phyloP scores from a whole-genome alignment of 2,113 vertebrate species.

The Cyphomyrus plagiostoma region DNA sequence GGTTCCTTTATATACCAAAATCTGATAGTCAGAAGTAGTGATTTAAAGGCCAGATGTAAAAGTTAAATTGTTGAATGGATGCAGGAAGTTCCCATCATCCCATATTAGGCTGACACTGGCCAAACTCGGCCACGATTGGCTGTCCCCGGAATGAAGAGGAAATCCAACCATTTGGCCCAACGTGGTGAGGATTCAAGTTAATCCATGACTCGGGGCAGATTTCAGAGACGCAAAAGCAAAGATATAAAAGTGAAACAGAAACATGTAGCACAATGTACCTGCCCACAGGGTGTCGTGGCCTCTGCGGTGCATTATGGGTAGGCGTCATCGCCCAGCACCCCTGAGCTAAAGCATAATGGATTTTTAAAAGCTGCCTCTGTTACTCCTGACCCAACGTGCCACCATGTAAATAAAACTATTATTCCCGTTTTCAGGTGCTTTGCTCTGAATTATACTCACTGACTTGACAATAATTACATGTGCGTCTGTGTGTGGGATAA shows the following conservation, averaged over 20 bases:
- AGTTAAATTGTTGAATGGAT: background rate
- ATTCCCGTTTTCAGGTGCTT: conserved; percentile 41
- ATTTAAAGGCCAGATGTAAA: background rate
- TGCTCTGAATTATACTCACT: conserved; percentile 36
- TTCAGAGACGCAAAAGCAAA: background rate
- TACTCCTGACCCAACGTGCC: conserved; percentile 45
- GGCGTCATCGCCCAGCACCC: conserved; percentile 32
- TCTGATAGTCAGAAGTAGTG: background rate
- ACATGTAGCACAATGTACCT: background rate
- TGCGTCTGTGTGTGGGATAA: conserved; percentile 20
- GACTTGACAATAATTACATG: conserved; percentile 18
- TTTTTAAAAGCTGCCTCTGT: conserved; percentile 40
- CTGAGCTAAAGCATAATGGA: conserved; percentile 31
- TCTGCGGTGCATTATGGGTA: conserved; percentile 23
- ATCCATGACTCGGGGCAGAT: background rate
- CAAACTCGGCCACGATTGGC: background rate
- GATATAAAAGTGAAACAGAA: background rate
- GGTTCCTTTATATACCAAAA: background rate
- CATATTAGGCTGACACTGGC: background rate
- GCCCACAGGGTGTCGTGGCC: background rate
- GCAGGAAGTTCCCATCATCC: background rate
- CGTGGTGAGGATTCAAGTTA: background rate
- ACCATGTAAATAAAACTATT: conserved; percentile 59
- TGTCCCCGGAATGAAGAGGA: background rate
- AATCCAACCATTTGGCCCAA: background rate